These are phyloP conservation scores for Crossocerus cetratus DNA, from an alignment of 2,888 invertebrate genomes.

Conservation along the genomic window DNA sequence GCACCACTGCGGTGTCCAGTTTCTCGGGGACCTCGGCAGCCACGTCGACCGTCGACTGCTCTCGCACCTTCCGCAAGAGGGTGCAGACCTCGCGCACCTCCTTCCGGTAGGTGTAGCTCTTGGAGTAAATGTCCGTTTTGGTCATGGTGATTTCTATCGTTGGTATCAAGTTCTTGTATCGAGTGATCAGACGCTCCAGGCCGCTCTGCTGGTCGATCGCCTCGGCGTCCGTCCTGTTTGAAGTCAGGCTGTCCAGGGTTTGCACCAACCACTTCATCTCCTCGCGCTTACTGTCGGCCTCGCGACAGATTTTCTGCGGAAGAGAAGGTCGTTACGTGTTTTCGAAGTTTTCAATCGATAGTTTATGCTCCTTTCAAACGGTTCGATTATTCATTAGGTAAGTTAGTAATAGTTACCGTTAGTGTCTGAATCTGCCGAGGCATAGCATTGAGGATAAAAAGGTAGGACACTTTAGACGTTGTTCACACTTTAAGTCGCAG, in stretches of 20 bases:
- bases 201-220: conserved; percentile 88
- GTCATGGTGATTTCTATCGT: conserved; percentile 95
- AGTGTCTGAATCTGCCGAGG: conserved; percentile 68
- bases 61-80: conserved; percentile 86
- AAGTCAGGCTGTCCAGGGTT: conserved; percentile 90
- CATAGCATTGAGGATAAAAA: conserved; percentile 47
- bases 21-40: conserved; percentile 85
- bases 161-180: conserved; percentile 94
- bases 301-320: conserved; percentile 89
- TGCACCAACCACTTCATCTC: conserved; percentile 98
- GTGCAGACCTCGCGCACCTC: conserved; percentile 92
- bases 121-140: conserved; percentile 93
- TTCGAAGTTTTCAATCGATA: neutral
- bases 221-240: conserved; percentile 89
- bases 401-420: conserved; percentile 71
- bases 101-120: conserved; percentile 93
- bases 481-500: neutral
- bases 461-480: neutral
- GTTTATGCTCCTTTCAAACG: too few species aligned
- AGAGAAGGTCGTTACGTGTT: neutral
- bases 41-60: conserved; percentile 83
- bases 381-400: neutral
- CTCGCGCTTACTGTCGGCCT: conserved; percentile 93
- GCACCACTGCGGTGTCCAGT: conserved; percentile 86
- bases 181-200: conserved; percentile 88